These are phyloP conservation scores for Phorcus lineatus DNA, from an alignment of 2,888 invertebrate genomes.

Conservation along the genomic window DNA sequence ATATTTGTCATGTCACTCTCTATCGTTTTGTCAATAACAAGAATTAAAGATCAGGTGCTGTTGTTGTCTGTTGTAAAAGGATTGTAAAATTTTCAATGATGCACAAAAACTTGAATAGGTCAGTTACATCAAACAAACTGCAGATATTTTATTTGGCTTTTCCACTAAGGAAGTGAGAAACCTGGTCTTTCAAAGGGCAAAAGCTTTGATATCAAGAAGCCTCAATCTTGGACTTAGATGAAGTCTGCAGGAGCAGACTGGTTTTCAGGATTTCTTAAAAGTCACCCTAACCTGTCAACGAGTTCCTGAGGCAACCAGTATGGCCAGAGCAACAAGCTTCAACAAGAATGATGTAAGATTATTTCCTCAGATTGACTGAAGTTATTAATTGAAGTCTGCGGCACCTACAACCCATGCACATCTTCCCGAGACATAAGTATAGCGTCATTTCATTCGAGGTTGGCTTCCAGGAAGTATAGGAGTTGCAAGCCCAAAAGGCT, in stretches of 20 bases:
- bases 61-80: background rate
- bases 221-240: slow-evolving; percentile 28
- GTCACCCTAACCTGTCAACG: slow-evolving; percentile 35
- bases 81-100: slow-evolving; percentile 28
- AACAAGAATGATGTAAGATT: slow-evolving; percentile 38
- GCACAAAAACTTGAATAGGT: slow-evolving; percentile 17
- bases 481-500: slow-evolving; percentile 40
- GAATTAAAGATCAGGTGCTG: no score
- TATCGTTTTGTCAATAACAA: no score
- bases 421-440: slow-evolving; percentile 36
- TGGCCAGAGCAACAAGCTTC: slow-evolving; percentile 42
- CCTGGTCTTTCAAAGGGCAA: slow-evolving; percentile 34
- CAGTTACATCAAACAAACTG: slow-evolving; percentile 23
- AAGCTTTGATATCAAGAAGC: background rate
- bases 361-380: slow-evolving; percentile 36
- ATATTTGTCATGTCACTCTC: no score
- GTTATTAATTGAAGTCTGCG: slow-evolving; percentile 35
- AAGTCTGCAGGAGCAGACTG: slow-evolving; percentile 30
- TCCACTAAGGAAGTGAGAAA: slow-evolving; percentile 22
- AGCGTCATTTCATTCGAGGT: background rate
- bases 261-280: slow-evolving; percentile 35
- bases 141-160: slow-evolving; percentile 31
- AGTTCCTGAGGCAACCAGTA: slow-evolving; percentile 33
- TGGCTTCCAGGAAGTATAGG: slow-evolving; percentile 10
- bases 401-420: slow-evolving; percentile 33